Evolutionary conservation across 2,888 invertebrate species (phyloP).

Genomic region (Temnothorax ravouxi): DNA sequence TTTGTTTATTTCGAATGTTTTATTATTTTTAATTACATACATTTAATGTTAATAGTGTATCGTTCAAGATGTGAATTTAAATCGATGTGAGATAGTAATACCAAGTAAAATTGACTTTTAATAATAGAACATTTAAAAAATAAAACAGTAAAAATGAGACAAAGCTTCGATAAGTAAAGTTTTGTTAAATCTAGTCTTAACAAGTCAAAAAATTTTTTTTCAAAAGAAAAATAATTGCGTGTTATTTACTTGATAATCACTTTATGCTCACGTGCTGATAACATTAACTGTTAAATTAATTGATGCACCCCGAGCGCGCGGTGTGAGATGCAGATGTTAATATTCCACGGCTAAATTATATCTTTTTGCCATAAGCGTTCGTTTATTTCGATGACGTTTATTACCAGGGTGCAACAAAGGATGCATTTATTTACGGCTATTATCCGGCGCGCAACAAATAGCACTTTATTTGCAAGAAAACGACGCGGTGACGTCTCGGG

Average conservation of each 20-base stretch:
- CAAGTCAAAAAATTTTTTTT: neutral
- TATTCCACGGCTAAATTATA: conserved; percentile 1
- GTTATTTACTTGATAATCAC: neutral
- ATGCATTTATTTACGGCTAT: conserved; percentile 32
- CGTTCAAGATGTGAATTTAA: neutral
- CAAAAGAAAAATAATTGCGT: neutral
- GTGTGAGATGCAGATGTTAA: neutral
- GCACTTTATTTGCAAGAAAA: conserved; percentile 49
- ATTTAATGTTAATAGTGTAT: neutral
- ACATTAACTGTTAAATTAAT: neutral
- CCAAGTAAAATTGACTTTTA: neutral
- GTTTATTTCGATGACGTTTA: conserved; percentile 38
- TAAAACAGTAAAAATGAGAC: neutral
- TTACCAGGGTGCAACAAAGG: conserved; percentile 15
- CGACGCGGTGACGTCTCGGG: conserved; percentile 16
- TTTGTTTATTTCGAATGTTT: neutral
- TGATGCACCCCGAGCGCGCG: neutral
- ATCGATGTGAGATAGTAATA: neutral
- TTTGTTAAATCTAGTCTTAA: neutral
- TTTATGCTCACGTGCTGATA: neutral
- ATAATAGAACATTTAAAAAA: neutral
- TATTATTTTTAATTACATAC: neutral
- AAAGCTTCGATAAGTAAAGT: neutral
- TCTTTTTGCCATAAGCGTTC: conserved; percentile 5
- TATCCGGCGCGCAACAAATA: conserved; percentile 45